A percentile compares a stretch with the other conserved stretches of the same genome.
phyloP scores from a whole-genome alignment of 1,140 invertebrate species.

The Campoletis sonorensis region DNA sequence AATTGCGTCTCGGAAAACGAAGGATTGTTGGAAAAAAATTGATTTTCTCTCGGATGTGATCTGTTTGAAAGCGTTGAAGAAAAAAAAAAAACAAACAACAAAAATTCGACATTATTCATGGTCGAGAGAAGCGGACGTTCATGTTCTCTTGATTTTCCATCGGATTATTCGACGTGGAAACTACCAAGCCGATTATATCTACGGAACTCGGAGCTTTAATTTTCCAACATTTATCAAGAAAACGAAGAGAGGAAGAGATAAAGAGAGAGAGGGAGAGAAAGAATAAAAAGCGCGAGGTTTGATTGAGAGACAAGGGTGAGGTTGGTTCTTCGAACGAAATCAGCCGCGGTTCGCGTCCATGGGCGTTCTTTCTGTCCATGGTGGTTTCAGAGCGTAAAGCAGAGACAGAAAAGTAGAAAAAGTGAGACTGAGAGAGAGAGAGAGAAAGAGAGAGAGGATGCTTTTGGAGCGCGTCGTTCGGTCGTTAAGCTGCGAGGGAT shows the following conservation, averaged over 20 bases:
- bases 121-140: constrained; percentile 1
- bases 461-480: constrained; percentile 36
- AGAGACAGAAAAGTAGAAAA: not conserved
- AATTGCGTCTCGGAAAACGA: no score
- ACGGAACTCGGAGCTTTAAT: constrained; percentile 23
- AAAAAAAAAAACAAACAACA: not conserved
- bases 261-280: not conserved
- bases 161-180: constrained; percentile 44
- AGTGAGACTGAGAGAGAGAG: constrained; percentile 13
- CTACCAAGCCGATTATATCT: constrained; percentile 51
- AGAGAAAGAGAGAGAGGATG: not conserved
- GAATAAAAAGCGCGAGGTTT: not conserved
- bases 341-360: constrained; percentile 16
- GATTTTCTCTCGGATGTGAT: no score
- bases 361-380: not conserved
- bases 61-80: no score
- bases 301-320: not conserved
- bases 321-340: constrained; percentile 31
- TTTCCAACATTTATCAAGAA: constrained; percentile 5
- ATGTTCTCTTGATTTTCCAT: constrained; percentile 26
- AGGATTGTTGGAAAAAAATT: no score
- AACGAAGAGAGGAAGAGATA: not conserved
- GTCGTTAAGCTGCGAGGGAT: constrained; percentile 58
- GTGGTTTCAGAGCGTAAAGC: not conserved
- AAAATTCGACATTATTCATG: constrained; percentile 25